phyloP scores from a whole-genome alignment of 2,113 vertebrate genomes.

The Parotia lawesii region DNA sequence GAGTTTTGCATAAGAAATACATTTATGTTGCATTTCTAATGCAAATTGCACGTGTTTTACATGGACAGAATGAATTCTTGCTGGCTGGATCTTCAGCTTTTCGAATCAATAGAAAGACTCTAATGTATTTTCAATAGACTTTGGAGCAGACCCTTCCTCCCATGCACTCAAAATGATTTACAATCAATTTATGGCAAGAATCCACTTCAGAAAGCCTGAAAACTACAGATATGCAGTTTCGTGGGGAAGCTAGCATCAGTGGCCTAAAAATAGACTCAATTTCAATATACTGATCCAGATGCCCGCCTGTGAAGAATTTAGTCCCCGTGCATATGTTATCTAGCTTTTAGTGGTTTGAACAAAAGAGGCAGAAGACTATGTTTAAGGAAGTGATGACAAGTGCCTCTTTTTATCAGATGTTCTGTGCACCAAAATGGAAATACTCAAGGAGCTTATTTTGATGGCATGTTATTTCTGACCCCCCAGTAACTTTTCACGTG shows the following conservation, averaged over 20 bases:
- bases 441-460: constrained; percentile 49
- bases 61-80: constrained; percentile 43
- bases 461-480: constrained; percentile 29
- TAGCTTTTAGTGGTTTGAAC: constrained; percentile 50
- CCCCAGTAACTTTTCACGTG: neutral
- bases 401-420: constrained; percentile 54
- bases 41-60: constrained; percentile 42
- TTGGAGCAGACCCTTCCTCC: constrained; percentile 34
- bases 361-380: constrained; percentile 51
- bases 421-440: constrained; percentile 58
- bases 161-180: constrained; percentile 45
- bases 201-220: constrained; percentile 56
- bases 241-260: constrained; percentile 39
- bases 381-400: constrained; percentile 62
- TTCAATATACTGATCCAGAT: constrained; percentile 52
- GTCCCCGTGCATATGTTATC: constrained; percentile 26
- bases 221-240: constrained; percentile 54
- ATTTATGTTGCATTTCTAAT: constrained; percentile 61
- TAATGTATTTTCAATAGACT: constrained; percentile 63
- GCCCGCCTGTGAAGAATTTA: constrained; percentile 43
- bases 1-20: constrained; percentile 56
- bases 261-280: constrained; percentile 58
- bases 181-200: constrained; percentile 60
- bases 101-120: constrained; percentile 52
- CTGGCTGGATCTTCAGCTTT: constrained; percentile 53